Base-by-base conservation (phyloP, 2,797 vertebrate species). In the Sandelia bainsii region DNA sequence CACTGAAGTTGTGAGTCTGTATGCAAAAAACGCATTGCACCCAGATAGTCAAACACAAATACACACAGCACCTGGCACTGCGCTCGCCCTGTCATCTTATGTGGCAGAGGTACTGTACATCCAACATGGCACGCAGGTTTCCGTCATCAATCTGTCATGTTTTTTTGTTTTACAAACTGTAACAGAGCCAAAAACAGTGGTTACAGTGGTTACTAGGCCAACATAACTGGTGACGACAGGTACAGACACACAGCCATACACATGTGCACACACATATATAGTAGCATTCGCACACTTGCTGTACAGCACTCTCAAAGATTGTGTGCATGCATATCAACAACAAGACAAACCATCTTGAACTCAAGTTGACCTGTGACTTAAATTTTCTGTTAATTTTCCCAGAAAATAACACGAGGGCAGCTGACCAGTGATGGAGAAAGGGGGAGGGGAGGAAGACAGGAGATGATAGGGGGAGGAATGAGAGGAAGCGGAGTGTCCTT, bases 401-500 rank as follows among this genome's bases (percentile, higher is more conserved):
- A 58, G 51, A 70, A 61, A 72, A 56, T 34, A 46, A 73, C 63
- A 73, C 45, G 80, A 58, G 51, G 58, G 62, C 77, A 80, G 61
- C 69, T 80, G 80, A 70, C 39, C 48, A 39, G 58, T 49, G 59
- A 56, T 37, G 20, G 27, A 42, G 42, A 4, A 29, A 5, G 32
- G 48, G 68, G 42, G 22, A 22, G 62, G 14, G 34, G 66, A 29
- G 65, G 72, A 66, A 64, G 80, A 61, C 46, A 51, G 75, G 83
- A 69, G 80, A 79, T 72, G 83, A 65, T 40, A 61, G 71, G 69
- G 75, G 80, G 79, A 72, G 80, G 84, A 71, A 62, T 20, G 25
- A 74, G 81, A 93, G 91, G 91, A 93, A 93, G 87, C 39, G 56
- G 72, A 84, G 81, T 71, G 83, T 91, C 85, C 79, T 88, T 87